Conservation (phyloP, 2,113 vertebrate species). For the Paedocypris sp. region DNA sequence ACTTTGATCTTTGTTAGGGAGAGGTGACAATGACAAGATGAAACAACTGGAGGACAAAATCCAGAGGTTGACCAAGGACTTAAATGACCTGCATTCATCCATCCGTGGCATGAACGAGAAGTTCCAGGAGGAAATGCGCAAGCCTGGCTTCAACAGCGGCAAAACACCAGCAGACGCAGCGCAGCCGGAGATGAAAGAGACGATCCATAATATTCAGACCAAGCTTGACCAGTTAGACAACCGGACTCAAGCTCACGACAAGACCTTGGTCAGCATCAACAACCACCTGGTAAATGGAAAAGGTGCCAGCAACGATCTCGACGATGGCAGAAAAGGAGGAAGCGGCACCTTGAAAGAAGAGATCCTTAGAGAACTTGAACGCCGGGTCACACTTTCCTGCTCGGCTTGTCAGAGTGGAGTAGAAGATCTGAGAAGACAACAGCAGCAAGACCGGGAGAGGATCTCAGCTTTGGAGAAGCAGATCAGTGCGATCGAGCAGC, state of each 20-base stretch:
- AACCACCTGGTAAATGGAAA: slow-evolving; percentile 65
- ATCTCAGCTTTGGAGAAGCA: slow-evolving; percentile 75
- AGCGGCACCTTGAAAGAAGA: slow-evolving; percentile 48
- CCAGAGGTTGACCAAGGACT: slow-evolving; percentile 67
- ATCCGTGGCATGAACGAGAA: slow-evolving; percentile 58
- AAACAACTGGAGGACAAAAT: slow-evolving; percentile 77
- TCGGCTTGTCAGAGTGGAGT: slow-evolving; percentile 68
- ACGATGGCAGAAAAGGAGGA: not conserved
- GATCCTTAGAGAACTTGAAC: slow-evolving; percentile 70
- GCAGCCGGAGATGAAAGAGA: slow-evolving; percentile 76
- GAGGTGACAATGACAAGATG: slow-evolving; percentile 63
- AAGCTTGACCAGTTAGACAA: slow-evolving; percentile 81
- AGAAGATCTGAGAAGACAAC: slow-evolving; percentile 68
- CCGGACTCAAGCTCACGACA: slow-evolving; percentile 71
- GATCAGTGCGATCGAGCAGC: slow-evolving; percentile 61
- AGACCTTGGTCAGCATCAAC: slow-evolving; percentile 68
- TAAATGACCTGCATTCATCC: slow-evolving; percentile 68
- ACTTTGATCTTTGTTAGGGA: slow-evolving; percentile 45
- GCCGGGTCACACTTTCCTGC: slow-evolving; percentile 69
- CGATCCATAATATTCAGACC: slow-evolving; percentile 74
- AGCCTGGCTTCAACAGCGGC: slow-evolving; percentile 40
- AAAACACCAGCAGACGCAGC: slow-evolving; percentile 70
- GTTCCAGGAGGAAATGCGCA: slow-evolving; percentile 51
- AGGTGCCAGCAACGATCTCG: slow-evolving; percentile 31
- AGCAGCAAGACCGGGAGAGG: slow-evolving; percentile 67